These are phyloP conservation scores for Leucophora obtusa DNA, from an alignment of 2,888 invertebrate species.

Conservation along the genomic window DNA sequence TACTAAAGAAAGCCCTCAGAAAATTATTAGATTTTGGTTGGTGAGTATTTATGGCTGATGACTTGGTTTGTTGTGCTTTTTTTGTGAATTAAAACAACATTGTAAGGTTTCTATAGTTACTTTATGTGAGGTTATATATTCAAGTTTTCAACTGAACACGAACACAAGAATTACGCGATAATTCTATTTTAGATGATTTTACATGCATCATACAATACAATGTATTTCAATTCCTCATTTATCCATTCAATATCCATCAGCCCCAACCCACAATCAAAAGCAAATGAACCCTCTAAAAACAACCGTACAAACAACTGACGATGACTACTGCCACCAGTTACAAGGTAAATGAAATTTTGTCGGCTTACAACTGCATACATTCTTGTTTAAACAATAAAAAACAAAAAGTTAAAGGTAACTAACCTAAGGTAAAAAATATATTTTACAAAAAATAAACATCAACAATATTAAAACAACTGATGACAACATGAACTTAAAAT, in stretches of 20 bases:
- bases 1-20: conserved; percentile 28
- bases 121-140: neutral
- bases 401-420: conserved; percentile 58
- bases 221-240: neutral
- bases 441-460: conserved; percentile 16
- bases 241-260: neutral
- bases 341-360: conserved; percentile 30
- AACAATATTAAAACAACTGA: conserved; percentile 19
- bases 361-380: neutral
- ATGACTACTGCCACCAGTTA: conserved; percentile 9
- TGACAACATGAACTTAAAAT: conserved; percentile 50
- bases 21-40: conserved; percentile 20
- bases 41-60: neutral
- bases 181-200: conserved; percentile 51
- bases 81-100: neutral
- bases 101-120: conserved; percentile 60
- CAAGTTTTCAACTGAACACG: conserved; percentile 31
- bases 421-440: conserved; percentile 47
- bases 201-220: conserved; percentile 1
- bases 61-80: conserved; percentile 13
- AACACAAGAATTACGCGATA: conserved; percentile 53
- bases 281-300: conserved; percentile 54
- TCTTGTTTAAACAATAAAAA: conserved; percentile 45
- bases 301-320: neutral
- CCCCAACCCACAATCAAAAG: neutral